These are phyloP conservation scores for Thamnophis sirtalis DNA, from an alignment of 2,113 vertebrate genomes.

Conservation along the genomic window DNA sequence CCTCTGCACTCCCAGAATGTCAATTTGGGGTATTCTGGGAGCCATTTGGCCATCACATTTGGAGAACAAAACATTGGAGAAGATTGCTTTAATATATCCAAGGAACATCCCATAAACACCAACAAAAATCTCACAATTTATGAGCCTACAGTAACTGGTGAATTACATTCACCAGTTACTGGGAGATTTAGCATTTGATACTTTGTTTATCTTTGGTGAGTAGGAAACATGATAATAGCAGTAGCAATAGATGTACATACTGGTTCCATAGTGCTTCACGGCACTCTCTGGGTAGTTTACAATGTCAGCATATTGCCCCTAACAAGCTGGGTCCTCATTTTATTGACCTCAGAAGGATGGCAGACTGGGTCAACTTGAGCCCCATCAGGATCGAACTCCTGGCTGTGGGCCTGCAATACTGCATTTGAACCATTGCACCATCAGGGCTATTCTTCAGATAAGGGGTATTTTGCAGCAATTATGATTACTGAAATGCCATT, in stretches of 20 bases:
- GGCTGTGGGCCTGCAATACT: neutral
- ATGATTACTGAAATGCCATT: conserved; percentile 34
- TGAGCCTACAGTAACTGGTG: neutral
- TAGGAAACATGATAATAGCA: conserved; percentile 43
- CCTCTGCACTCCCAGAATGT: neutral
- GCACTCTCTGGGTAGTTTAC: neutral
- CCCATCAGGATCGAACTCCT: neutral
- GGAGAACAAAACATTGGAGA: neutral
- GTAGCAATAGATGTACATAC: neutral
- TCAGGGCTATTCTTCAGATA: conserved; percentile 10
- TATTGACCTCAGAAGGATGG: neutral
- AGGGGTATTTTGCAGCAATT: conserved; percentile 50
- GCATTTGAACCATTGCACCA: neutral
- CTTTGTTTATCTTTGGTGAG: conserved; percentile 5
- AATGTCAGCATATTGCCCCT: neutral
- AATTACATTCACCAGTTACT: neutral
- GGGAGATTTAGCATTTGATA: neutral
- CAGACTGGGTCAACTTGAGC: neutral
- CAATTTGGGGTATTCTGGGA: neutral
- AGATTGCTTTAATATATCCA: neutral
- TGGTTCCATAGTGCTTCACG: neutral
- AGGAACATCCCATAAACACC: neutral
- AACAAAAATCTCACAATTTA: neutral
- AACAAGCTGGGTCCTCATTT: neutral
- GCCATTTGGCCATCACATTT: neutral